Evolutionary conservation across 2,113 vertebrate species (phyloP).

Genomic region (Ammodramus savannarum): DNA sequence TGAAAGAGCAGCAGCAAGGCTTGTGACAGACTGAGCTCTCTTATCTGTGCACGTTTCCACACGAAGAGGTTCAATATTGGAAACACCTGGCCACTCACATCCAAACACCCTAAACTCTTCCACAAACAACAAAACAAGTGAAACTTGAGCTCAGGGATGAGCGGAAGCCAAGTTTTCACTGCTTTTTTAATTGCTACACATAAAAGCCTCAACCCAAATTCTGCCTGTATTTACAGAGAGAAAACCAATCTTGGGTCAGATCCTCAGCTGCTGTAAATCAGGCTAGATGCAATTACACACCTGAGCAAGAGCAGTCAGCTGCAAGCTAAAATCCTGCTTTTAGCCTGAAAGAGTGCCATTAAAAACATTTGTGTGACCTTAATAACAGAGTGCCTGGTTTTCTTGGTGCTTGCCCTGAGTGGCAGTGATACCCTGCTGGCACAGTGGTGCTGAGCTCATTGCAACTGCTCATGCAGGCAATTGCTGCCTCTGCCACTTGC

Average conservation of each 20-base stretch:
- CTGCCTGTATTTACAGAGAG: not conserved
- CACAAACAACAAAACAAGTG: not conserved
- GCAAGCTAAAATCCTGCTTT: not conserved
- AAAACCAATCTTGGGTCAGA: not conserved
- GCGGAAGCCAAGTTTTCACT: not conserved
- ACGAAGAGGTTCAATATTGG: not conserved
- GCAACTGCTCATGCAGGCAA: not conserved
- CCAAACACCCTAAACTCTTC: not conserved
- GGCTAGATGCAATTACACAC: not conserved
- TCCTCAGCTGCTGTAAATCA: not conserved
- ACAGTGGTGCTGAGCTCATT: accelerated
- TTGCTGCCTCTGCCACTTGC: not conserved
- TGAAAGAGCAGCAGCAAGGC: not conserved
- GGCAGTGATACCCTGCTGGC: not conserved
- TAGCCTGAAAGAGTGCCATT: not conserved
- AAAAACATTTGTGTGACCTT: not conserved
- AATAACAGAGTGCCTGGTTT: not conserved
- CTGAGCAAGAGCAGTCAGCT: not conserved
- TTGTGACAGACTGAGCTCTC: not conserved
- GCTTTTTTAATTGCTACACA: not conserved
- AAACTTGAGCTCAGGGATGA: conserved; percentile 15
- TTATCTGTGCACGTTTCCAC: conserved; percentile 13
- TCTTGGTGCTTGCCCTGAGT: not conserved
- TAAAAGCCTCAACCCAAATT: not conserved
- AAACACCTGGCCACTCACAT: not conserved